A percentile compares a stretch with the other conserved stretches of the same genome.
Conservation (phyloP, 2,888 invertebrate species). For the Teleogryllus oceanicus region DNA sequence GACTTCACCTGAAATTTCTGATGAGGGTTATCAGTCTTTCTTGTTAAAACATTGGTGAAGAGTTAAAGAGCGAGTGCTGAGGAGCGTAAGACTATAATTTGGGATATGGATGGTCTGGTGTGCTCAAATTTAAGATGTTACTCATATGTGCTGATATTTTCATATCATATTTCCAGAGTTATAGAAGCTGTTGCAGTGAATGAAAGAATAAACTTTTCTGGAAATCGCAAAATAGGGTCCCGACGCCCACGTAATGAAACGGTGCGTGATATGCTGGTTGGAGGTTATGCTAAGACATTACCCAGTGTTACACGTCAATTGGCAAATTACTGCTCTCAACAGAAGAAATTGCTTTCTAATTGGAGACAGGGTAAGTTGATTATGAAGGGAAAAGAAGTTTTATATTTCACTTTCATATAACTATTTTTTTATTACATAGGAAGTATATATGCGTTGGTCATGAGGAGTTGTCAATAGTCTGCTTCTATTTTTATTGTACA, state of each 20-base stretch:
- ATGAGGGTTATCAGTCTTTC: too few species aligned
- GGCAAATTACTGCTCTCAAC: slow-evolving; percentile 44
- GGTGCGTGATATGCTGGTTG: slow-evolving; percentile 55
- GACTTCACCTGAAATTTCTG: too few species aligned
- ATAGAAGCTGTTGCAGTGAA: slow-evolving; percentile 48
- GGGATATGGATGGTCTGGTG: too few species aligned
- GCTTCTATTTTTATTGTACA: background rate
- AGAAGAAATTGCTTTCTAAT: slow-evolving; percentile 33
- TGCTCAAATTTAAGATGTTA: too few species aligned
- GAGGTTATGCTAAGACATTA: slow-evolving; percentile 52
- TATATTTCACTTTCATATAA: background rate
- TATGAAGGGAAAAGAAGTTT: background rate
- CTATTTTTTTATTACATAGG: background rate
- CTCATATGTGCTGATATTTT: slow-evolving; percentile 26
- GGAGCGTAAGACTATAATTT: too few species aligned
- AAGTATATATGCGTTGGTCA: too few species aligned
- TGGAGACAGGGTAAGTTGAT: slow-evolving; percentile 37
- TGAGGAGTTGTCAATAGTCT: background rate
- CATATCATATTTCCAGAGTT: slow-evolving; percentile 38
- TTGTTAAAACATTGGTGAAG: too few species aligned
- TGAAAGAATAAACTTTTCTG: slow-evolving; percentile 43
- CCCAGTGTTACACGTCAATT: slow-evolving; percentile 53
- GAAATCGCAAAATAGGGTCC: background rate
- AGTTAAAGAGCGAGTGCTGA: too few species aligned
- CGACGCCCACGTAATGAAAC: slow-evolving; percentile 42